A percentile compares a stretch with the other conserved stretches of the same genome.
These are phyloP conservation scores for Exaiptasia diaphana DNA, from an alignment of 64 coral and sea anemone genomes.

Conservation along the genomic window DNA sequence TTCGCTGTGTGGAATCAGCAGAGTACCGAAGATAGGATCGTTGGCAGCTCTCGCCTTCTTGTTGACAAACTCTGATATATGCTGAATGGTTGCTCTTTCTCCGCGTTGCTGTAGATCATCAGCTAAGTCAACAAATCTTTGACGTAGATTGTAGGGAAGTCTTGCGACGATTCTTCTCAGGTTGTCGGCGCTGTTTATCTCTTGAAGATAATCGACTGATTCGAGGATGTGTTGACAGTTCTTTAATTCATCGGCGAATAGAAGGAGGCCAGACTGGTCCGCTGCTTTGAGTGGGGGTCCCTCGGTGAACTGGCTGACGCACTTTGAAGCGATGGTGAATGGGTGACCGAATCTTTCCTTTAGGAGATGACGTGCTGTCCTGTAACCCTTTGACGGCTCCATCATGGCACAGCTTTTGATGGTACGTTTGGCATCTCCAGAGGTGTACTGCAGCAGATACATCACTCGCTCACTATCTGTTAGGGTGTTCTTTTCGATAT, in stretches of 20 bases:
- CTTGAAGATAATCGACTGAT: no score
- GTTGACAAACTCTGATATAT: slow-evolving; percentile 33
- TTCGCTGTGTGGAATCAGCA: no score
- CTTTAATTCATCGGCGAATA: no score
- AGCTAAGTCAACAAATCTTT: slow-evolving; percentile 21
- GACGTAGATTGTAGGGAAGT: slow-evolving; percentile 22
- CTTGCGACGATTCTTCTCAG: slow-evolving; percentile 21
- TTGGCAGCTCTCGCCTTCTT: slow-evolving; percentile 35
- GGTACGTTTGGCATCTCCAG: slow-evolving; percentile 40
- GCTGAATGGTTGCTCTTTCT: slow-evolving; percentile 1
- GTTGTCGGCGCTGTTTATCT: slow-evolving; percentile 57
- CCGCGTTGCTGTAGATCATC: slow-evolving; percentile 27
- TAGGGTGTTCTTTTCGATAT: neutral
- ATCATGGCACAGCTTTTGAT: slow-evolving; percentile 45
- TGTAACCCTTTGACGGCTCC: slow-evolving; percentile 21
- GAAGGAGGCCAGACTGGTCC: no score
- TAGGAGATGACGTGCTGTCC: neutral
- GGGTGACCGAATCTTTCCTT: neutral
- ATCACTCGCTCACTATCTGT: slow-evolving; percentile 42
- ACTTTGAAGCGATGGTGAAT: slow-evolving; percentile 21
- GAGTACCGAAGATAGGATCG: slow-evolving; percentile 44
- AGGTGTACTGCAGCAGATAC: slow-evolving; percentile 56
- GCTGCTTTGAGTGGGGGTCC: no score
- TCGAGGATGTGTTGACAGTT: no score
- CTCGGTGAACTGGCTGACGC: slow-evolving; percentile 19